Conservation (phyloP, 2,113 vertebrate species). For the Chlamydotis undulata region DNA sequence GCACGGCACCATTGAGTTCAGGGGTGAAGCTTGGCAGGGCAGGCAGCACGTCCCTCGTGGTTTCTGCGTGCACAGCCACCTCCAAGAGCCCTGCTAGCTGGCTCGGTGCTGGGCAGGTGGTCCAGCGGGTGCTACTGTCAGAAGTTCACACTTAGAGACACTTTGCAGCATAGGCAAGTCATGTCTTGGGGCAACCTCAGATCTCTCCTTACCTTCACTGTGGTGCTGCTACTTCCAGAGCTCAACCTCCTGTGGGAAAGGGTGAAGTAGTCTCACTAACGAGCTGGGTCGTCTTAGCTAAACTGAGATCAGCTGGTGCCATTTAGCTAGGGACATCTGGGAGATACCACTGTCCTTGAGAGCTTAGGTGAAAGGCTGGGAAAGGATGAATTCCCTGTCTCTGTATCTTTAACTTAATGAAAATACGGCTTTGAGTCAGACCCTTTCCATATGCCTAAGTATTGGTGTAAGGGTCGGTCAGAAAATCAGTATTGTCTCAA, state of each 20-base stretch:
- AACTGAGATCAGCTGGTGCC: background rate
- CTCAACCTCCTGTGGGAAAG: background rate
- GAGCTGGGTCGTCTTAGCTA: background rate
- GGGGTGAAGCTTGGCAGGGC: background rate
- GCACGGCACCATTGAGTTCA: background rate
- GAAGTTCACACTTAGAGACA: fast-evolving
- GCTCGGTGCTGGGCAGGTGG: background rate
- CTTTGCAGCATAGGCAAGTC: background rate
- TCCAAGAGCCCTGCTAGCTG: background rate
- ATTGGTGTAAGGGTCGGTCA: no score
- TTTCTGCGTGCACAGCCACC: background rate
- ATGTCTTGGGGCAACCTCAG: background rate
- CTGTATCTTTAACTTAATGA: background rate
- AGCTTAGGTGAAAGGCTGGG: background rate
- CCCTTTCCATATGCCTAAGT: background rate
- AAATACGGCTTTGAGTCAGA: background rate
- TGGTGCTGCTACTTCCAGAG: background rate
- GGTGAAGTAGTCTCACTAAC: background rate
- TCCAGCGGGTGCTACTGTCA: background rate
- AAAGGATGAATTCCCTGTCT: background rate
- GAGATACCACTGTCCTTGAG: background rate
- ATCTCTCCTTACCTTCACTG: background rate
- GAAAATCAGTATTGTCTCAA: no score
- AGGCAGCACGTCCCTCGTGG: fast-evolving
- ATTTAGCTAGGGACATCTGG: background rate